Evolutionary conservation across 2,113 vertebrate genomes (phyloP).

Genomic region (Illadopsis cleaveri): DNA sequence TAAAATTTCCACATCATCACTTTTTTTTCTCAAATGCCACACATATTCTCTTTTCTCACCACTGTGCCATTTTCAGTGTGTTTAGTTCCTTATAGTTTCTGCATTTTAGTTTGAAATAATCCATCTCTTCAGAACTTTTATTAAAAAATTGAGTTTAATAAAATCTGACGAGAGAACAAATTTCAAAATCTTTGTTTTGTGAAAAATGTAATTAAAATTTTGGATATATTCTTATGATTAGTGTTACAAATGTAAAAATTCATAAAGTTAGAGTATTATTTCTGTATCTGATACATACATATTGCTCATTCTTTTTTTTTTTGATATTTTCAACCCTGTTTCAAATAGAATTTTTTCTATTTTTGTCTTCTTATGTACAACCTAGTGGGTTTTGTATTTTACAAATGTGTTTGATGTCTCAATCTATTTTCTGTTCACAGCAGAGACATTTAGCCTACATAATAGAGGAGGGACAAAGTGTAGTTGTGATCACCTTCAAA

Average conservation of each 20-base stretch:
- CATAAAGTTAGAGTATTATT: background rate
- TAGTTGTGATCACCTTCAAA: slow-evolving; percentile 23
- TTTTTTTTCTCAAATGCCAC: background rate
- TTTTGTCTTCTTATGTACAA: background rate
- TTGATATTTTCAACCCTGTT: background rate
- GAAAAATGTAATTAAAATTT: background rate
- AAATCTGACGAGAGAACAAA: background rate
- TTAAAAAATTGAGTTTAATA: background rate
- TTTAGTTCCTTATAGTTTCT: background rate
- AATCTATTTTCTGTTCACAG: slow-evolving; percentile 20
- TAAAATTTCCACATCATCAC: background rate
- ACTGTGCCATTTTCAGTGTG: background rate
- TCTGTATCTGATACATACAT: background rate
- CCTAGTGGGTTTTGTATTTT: background rate
- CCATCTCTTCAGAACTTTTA: background rate
- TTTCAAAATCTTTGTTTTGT: background rate
- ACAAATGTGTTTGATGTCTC: background rate
- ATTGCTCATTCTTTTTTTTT: background rate
- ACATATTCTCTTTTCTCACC: background rate
- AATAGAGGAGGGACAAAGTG: background rate
- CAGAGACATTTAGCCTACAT: background rate
- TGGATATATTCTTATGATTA: background rate
- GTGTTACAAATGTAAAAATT: background rate
- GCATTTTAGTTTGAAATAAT: background rate
- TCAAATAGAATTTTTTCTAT: background rate